Conservation (phyloP, 2,113 vertebrate genomes). For the Callithrix jacchus region DNA sequence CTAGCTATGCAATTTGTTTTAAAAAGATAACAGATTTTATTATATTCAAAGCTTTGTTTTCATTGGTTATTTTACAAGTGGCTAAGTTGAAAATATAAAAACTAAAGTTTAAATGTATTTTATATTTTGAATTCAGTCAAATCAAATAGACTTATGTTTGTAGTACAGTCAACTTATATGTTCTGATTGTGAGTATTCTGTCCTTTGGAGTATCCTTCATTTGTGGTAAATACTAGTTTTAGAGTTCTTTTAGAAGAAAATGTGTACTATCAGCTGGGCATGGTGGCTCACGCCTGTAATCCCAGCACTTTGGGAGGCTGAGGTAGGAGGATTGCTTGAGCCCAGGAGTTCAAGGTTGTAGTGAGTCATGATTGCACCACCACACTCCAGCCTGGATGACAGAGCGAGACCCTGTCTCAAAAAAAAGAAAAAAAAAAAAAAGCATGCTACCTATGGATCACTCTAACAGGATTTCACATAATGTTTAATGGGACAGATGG, state of each 20-base stretch:
- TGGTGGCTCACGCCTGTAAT: no score
- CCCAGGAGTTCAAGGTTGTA: no score
- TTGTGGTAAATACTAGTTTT: constrained; percentile 2
- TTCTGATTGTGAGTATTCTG: background rate
- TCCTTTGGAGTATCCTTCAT: background rate
- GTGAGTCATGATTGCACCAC: no score
- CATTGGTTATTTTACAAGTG: background rate
- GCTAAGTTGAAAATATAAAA: constrained; percentile 13
- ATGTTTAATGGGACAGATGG: background rate
- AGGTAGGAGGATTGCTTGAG: no score
- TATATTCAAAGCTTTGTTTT: constrained; percentile 10
- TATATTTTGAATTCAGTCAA: background rate
- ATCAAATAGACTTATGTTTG: background rate
- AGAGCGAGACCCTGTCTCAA: no score
- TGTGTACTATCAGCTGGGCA: background rate
- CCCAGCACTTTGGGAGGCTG: no score
- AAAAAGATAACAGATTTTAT: background rate
- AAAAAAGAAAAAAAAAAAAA: no score
- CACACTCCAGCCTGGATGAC: no score
- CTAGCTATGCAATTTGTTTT: background rate
- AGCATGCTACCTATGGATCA: background rate
- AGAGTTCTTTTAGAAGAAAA: constrained; percentile 32
- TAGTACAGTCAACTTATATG: background rate
- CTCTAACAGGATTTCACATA: background rate
- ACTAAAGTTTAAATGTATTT: constrained; percentile 34